Conservation (phyloP, 1,140 invertebrate genomes). For the Scaptomyza montana region DNA sequence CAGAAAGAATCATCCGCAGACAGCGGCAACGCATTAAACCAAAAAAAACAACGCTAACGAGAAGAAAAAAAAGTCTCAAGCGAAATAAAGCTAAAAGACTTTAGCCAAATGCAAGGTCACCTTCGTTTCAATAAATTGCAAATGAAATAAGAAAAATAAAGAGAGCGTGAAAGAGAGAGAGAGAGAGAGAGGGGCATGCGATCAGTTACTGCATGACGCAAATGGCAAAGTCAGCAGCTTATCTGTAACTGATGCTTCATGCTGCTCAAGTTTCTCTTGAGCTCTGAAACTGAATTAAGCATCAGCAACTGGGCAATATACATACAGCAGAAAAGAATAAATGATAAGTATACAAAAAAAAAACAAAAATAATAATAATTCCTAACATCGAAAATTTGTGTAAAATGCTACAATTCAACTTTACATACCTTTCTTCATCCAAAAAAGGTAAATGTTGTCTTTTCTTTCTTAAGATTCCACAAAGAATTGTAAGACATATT, state of each 20-base stretch:
- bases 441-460: too few species aligned
- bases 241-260: conserved; percentile 67
- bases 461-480: too few species aligned
- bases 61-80: conserved; percentile 14
- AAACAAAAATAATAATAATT: conserved; percentile 24
- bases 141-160: conserved; percentile 49
- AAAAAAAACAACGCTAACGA: conserved; percentile 14
- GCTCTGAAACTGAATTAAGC: conserved; percentile 12
- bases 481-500: too few species aligned
- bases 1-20: conserved; percentile 40
- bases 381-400: conserved; percentile 2
- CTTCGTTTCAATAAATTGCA: conserved; percentile 81
- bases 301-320: conserved; percentile 11
- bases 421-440: too few species aligned
- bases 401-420: too few species aligned
- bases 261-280: conserved; percentile 3
- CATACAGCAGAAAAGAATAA: conserved; percentile 3
- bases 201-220: conserved; percentile 65
- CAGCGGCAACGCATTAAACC: conserved; percentile 41
- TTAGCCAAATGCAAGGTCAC: conserved; percentile 81
- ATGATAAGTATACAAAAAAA: conserved; percentile 20
- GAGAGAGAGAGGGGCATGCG: conserved; percentile 11
- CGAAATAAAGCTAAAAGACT: conserved; percentile 77
- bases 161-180: background rate
- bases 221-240: conserved; percentile 58